Conservation (phyloP, 2,113 vertebrate species). For the Pluvialis apricaria region DNA sequence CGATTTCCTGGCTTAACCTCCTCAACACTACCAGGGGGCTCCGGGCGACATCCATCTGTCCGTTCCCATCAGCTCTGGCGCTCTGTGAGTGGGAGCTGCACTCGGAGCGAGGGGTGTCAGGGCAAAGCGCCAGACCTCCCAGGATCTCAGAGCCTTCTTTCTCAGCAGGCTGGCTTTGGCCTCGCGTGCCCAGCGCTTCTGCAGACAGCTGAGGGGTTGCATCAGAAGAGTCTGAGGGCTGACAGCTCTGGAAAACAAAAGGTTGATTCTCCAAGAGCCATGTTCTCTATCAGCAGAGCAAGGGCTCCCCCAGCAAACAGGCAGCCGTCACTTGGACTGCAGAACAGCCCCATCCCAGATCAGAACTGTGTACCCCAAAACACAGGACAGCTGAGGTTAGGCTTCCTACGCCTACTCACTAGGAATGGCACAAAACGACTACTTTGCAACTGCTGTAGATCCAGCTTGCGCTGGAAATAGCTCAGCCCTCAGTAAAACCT, state of each 20-base stretch:
- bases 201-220: conserved; percentile 43
- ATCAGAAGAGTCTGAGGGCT: conserved; percentile 54
- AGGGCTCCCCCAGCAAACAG: not conserved
- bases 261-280: not conserved
- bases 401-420: not conserved
- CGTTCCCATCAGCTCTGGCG: conserved; percentile 42
- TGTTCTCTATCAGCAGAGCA: not conserved
- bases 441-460: not conserved
- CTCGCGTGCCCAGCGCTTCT: not conserved
- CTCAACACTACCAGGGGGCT: conserved; percentile 69
- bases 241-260: conserved; percentile 77
- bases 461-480: not conserved
- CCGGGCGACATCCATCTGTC: conserved; percentile 59
- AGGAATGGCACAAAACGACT: not conserved
- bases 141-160: conserved; percentile 52
- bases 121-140: conserved; percentile 58
- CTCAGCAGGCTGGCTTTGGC: conserved; percentile 47
- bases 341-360: not conserved
- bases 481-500: not conserved
- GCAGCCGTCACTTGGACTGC: not conserved
- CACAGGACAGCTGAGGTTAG: not conserved
- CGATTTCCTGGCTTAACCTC: conserved; percentile 74
- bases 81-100: conserved; percentile 45
- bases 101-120: conserved; percentile 54
- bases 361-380: not conserved